Evolutionary conservation across 1,140 invertebrate genomes (phyloP), one percentile per base, ranked within the genome.

Genomic region (Leptopilina boulardi): DNA sequence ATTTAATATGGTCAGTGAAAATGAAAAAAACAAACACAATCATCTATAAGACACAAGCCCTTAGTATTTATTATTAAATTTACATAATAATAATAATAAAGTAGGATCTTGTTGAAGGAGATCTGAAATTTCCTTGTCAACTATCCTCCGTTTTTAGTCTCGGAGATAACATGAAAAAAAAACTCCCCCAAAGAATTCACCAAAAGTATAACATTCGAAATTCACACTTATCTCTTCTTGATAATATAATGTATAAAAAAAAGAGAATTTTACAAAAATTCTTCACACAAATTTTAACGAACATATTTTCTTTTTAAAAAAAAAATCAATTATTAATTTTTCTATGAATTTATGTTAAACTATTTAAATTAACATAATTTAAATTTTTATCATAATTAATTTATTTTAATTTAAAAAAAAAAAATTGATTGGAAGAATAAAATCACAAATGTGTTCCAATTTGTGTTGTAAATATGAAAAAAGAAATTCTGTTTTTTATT

Each of bases 81-180:
- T 9, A 38, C 9, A 34, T 34, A 34, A 34, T 3, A 6, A 34
- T 3, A 38, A 38, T 6, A 38, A 34, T 30, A 66, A 66, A 66
- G 59, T 66, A 66, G 59, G 59, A 66, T 66, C 13, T 66, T 34
- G 6, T 15, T n/a, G 23, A 66, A 66, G 59, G 59, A 66, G 59
- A 66, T 66, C 59, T 66, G 59, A 66, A 66, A 66, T 26, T 34
- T 26, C 59, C 59, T 66, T 66, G 59, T 66, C 59, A n/a, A 66
- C 15, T 66, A 13, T 66, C 59, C 59, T 66, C 59, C 59, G 59
- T 30, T 66, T 66, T 66, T 66, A 66, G 59, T 66, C 59, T 66
- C 23, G 59, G 59, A 66, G 23, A 23, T 34, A 30, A n/a, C 3
- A 11, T 30, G 11, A 6, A 51, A 47, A 59, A 59, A 59, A 30